These are phyloP conservation scores for Drosophila buzzatii DNA, from an alignment of 2,888 invertebrate genomes.

Conservation along the genomic window DNA sequence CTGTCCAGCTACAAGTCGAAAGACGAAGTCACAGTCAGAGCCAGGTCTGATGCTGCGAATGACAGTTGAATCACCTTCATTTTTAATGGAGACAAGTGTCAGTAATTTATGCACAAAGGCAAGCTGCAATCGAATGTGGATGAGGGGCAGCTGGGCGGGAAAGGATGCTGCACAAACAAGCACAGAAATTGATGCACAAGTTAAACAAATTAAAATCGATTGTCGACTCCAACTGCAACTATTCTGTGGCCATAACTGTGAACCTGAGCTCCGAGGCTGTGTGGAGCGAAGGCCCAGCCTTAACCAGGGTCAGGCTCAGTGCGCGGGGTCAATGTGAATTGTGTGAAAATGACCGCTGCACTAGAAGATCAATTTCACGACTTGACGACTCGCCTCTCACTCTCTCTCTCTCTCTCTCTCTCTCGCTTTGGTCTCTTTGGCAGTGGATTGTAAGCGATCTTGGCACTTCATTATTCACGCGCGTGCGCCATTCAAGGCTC, in stretches of 20 bases:
- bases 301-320: conserved; percentile 73
- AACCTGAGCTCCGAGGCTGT: conserved; percentile 36
- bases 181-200: conserved; percentile 77
- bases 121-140: conserved; percentile 12
- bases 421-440: neutral
- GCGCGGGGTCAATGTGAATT: conserved; percentile 76
- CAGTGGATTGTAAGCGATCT: conserved; percentile 72
- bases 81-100: conserved; percentile 82
- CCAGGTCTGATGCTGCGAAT: conserved; percentile 58
- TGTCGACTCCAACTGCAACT: conserved; percentile 50
- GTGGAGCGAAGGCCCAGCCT: conserved; percentile 35
- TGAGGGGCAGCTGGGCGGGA: neutral
- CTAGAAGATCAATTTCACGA: conserved; percentile 60
- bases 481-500: conserved; percentile 75
- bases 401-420: neutral
- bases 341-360: conserved; percentile 72
- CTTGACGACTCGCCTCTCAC: conserved; percentile 35
- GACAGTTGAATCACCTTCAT: conserved; percentile 80
- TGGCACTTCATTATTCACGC: conserved; percentile 82
- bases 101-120: conserved; percentile 78
- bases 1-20: conserved; percentile 25
- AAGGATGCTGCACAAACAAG: conserved; percentile 59
- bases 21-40: conserved; percentile 51
- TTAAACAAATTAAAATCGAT: conserved; percentile 81
- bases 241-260: conserved; percentile 52